Evolutionary conservation across 2,888 invertebrate genomes (phyloP).

Genomic region (Uropetala carovei): DNA sequence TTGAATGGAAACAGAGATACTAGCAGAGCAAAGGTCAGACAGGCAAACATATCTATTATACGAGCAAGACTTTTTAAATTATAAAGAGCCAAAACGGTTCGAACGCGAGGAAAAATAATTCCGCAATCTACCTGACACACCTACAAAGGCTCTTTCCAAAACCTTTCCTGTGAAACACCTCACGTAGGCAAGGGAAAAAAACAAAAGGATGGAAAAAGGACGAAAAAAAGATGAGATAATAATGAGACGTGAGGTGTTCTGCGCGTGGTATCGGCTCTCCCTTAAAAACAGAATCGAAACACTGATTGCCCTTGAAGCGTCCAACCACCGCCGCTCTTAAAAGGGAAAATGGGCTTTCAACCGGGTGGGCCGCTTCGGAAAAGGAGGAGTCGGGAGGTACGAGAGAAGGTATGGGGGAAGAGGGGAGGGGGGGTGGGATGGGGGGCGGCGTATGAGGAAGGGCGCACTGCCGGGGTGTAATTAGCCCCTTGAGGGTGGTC

Average conservation of each 20-base stretch:
- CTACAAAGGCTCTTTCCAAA: no score
- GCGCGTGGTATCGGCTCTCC: constrained; percentile 13
- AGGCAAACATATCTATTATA: no score
- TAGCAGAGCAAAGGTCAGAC: no score
- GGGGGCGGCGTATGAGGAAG: not conserved
- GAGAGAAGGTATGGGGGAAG: not conserved
- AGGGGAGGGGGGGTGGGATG: no score
- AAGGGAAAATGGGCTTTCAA: not conserved
- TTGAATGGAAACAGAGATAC: no score
- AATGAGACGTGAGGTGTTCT: not conserved
- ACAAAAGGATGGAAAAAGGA: not conserved
- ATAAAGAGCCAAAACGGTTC: no score
- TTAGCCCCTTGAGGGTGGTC: constrained; percentile 54
- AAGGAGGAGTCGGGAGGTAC: not conserved
- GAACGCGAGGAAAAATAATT: no score
- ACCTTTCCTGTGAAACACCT: not conserved
- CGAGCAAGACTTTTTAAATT: no score
- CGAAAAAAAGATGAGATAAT: constrained; percentile 4
- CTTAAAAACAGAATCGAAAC: constrained; percentile 16
- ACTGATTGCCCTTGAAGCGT: constrained; percentile 32
- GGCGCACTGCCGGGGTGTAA: constrained; percentile 18
- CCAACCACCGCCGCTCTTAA: not conserved
- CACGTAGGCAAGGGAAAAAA: not conserved
- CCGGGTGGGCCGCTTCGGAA: not conserved
- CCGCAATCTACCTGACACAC: no score